Evolutionary conservation across 1,140 invertebrate species (phyloP), one percentile per base, ranked within the genome.

Genomic region (Tigriopus japonicus): DNA sequence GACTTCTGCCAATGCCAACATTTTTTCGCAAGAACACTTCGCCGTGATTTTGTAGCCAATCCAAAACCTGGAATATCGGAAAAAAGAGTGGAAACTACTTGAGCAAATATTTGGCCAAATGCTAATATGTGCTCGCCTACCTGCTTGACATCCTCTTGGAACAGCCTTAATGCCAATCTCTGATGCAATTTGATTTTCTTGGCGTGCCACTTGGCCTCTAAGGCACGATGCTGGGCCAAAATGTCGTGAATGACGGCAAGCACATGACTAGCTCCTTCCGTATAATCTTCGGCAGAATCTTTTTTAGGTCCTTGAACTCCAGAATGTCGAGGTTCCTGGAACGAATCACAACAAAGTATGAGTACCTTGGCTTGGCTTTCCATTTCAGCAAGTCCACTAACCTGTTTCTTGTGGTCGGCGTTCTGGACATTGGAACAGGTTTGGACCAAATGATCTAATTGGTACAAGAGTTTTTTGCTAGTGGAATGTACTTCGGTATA

Each of bases 11-110:
- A 62, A 98, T 90, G 13, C 89, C 88, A 6, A 86, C 88, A 71
- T 98, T 98, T 71, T 97, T 97, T 65, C 85, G 78, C 28, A 99
- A 79, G 70, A 98, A 98, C 2, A 95, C 91, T 76, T 98, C 92
- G n/a, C 95, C 95, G 70, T 98, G 94, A 69, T 95, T 94, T 59
- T 92, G 85, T 53, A 99, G 70, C 94, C 94, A 98, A 67, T 97
- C 91, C 53, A 98, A 74, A 40, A 98, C 93, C 28, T 35, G 9
- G 28, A 35, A 60, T 24, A 59, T 13, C 1, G 6, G 24, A 13
- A 19, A 15, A 60, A 53, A 12, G 24, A 19, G n/a, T 17, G 12
- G 21, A 62, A 63, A 62, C 19, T 19, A 63, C 12, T 35, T 17
- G 17, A 62, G 59, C 28, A 63, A 62, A 19, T 63, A 49, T 17